Base-by-base conservation (phyloP, 2,797 vertebrate genomes). In the Syngnathus rostellatus region DNA sequence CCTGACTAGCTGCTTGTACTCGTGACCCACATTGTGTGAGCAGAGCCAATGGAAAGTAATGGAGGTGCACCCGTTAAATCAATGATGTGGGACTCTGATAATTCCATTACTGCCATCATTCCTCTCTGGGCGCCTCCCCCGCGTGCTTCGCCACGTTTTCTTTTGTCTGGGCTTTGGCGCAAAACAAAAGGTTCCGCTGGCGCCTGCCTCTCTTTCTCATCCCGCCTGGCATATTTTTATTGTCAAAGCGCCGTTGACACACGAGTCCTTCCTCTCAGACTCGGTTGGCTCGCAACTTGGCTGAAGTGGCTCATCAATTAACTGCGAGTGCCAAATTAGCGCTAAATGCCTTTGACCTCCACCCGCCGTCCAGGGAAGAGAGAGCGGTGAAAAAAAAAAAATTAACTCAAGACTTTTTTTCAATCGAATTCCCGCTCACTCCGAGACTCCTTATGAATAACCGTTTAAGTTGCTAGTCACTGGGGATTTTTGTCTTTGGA, bases 91-190 rank as follows among this genome's bases (percentile, higher is more conserved):
- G 19, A 31, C 55, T 16, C 55, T 37, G 55, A 62, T 40, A 62
- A 62, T 62, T 62, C 60, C 40, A 45, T 62, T 43, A 62, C 60
- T 45, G 60, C 41, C 60, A 43, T 62, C 60, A 41, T 23, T 62
- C 41, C n/a, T 21, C 25, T 14, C 54, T 37, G 12, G 14, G 14
- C 10, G 55, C 55, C 60, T 43, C 39, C 21, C 21, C 11, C 11
- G n/a, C n/a, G 23, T 10, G 40, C 40, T 43, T 23, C 21, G 60
- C 41, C n/a, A 62, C 41, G 2, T 45, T 62, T 38, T 25, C 60
- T 45, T 62, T 45, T 45, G 60, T 45, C 41, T 62, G 8, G 54
- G 23, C 55, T 17, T 10, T 39, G 31, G 16, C 6, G 58, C 23
- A 14, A 62, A 46, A 62, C 60, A 23, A 41, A 19, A 25, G 16